Conservation (phyloP, 2,113 vertebrate species). For the Strigops habroptila region DNA sequence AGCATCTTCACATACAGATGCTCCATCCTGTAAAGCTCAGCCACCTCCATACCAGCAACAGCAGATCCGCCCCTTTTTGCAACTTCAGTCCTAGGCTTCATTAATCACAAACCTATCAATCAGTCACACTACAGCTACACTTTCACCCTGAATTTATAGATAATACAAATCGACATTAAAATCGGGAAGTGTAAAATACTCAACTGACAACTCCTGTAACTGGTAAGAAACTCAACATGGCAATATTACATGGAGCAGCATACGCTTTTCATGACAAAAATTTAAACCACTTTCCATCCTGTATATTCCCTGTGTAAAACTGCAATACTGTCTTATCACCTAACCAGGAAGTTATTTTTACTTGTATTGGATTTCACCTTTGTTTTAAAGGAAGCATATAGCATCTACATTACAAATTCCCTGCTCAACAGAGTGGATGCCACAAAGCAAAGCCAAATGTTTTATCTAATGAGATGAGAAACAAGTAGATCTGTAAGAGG, state of each 20-base stretch:
- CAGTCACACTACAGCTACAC: neutral
- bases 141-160: neutral
- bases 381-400: neutral
- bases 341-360: neutral
- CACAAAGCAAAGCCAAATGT: neutral
- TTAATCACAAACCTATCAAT: neutral
- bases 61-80: neutral
- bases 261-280: neutral
- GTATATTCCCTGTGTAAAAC: neutral
- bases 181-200: neutral
- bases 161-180: neutral
- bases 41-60: neutral
- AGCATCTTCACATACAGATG: neutral
- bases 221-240: neutral
- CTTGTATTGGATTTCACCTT: neutral
- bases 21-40: neutral
- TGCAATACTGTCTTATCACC: neutral
- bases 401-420: neutral
- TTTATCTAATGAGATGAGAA: neutral
- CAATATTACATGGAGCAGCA: neutral
- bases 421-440: neutral
- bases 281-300: slow-evolving; percentile 26
- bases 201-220: neutral
- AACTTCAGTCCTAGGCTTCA: neutral
- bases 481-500: neutral